Percentiles rank a stretch among this genome's conserved stretches.
Conservation (phyloP, 2,888 invertebrate species). For the Xanthorhoe designata region DNA sequence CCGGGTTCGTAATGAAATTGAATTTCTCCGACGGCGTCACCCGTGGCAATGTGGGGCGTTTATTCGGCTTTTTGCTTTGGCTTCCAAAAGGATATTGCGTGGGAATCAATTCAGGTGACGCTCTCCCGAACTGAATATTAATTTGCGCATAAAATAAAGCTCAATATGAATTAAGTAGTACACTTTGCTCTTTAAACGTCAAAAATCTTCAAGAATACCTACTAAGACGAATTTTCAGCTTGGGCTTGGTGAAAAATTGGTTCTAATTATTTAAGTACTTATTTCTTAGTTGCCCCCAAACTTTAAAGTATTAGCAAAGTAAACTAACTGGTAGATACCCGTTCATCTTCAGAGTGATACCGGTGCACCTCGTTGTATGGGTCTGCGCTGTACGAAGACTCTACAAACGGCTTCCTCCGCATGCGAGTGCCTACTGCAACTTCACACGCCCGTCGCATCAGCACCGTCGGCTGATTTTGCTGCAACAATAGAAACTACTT, state of each 20-base stretch:
- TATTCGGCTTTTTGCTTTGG: constrained; percentile 77
- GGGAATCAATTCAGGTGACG: constrained; percentile 80
- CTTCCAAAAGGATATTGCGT: constrained; percentile 80
- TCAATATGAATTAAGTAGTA: constrained; percentile 49
- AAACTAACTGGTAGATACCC: constrained; percentile 62
- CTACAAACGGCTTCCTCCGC: constrained; percentile 63
- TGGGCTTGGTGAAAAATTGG: background rate
- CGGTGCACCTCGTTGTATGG: constrained; percentile 56
- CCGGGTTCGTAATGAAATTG: constrained; percentile 73
- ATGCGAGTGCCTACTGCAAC: constrained; percentile 67
- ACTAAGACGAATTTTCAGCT: constrained; percentile 26
- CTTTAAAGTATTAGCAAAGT: constrained; percentile 18
- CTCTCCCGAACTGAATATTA: constrained; percentile 68
- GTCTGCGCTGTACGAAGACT: constrained; percentile 57
- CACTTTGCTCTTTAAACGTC: constrained; percentile 42
- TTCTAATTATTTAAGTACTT: background rate
- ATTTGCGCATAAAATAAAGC: constrained; percentile 61
- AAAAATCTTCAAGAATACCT: constrained; percentile 21
- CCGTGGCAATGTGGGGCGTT: constrained; percentile 55
- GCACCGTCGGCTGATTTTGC: constrained; percentile 68
- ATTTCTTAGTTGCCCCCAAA: background rate
- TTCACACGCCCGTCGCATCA: constrained; percentile 76
- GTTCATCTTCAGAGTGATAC: constrained; percentile 69
- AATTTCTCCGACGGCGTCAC: constrained; percentile 67
- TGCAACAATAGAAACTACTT: constrained; percentile 48